phyloP scores from a whole-genome alignment of 2,113 vertebrate genomes.

The Scomber japonicus region DNA sequence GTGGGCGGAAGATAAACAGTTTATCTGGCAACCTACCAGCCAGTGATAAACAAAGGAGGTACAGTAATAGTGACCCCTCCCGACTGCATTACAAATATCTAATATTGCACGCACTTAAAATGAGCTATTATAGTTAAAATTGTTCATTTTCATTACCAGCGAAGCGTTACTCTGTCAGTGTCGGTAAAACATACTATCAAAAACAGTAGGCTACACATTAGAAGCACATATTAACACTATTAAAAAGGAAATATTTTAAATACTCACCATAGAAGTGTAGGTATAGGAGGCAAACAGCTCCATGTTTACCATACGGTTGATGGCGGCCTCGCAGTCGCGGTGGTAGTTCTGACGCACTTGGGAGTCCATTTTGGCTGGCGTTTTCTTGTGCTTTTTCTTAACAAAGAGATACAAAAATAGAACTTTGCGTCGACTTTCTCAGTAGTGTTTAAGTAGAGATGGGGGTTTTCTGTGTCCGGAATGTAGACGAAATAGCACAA shows the following conservation, averaged over 20 bases:
- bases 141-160: no score
- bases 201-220: no score
- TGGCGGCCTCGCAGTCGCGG: constrained; percentile 85
- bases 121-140: no score
- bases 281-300: constrained; percentile 89
- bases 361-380: constrained; percentile 77
- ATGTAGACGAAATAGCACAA: neutral
- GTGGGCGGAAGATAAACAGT: neutral
- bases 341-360: constrained; percentile 91
- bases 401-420: constrained; percentile 72
- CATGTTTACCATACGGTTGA: constrained; percentile 89
- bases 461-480: neutral
- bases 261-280: constrained; percentile 88
- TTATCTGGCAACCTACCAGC: neutral
- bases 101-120: no score
- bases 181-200: no score
- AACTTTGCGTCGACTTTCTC: constrained; percentile 21
- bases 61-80: neutral
- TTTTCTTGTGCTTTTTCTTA: constrained; percentile 43
- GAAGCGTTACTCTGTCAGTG: no score
- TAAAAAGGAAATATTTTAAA: neutral
- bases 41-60: neutral
- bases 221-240: no score
- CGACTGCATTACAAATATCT: no score
- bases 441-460: constrained; percentile 30